phyloP scores from a whole-genome alignment of 35 echinoderm and acorn worm genomes.

The Lytechinus pictus region DNA sequence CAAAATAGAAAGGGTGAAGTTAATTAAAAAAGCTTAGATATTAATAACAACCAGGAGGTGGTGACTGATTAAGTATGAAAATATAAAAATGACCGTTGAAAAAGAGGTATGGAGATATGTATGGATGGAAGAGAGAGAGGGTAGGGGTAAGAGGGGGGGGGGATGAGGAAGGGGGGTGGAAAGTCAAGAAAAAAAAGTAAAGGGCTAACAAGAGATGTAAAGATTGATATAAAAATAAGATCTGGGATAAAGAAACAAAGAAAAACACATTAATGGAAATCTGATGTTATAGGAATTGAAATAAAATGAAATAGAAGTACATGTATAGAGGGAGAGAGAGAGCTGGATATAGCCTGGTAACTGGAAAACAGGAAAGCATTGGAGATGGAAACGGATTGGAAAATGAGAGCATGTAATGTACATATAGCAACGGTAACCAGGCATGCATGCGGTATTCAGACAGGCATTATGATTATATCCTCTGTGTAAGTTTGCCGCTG shows the following conservation, averaged over 20 bases:
- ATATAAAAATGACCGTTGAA: background rate
- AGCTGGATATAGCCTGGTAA: background rate
- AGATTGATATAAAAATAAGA: background rate
- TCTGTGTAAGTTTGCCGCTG: conserved; percentile 16
- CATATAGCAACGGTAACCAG: conserved; percentile 17
- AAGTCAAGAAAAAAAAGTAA: background rate
- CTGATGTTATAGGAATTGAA: background rate
- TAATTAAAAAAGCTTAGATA: background rate
- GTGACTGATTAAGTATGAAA: background rate
- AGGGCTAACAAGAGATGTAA: background rate
- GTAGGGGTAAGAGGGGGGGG: too few relatives aligned
- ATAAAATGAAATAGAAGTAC: background rate
- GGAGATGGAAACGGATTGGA: background rate
- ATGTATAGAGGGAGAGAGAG: background rate
- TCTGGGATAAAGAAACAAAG: too few relatives aligned
- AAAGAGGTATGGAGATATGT: background rate
- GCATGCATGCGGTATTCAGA: background rate
- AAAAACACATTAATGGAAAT: too few relatives aligned
- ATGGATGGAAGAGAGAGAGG: background rate
- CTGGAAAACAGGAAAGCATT: background rate
- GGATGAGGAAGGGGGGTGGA: background rate
- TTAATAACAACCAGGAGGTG: background rate
- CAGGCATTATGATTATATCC: conserved; percentile 34
- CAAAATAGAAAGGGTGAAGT: background rate
- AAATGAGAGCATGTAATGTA: background rate